Conservation (phyloP, 1,140 invertebrate genomes). For the Sitophilus oryzae region DNA sequence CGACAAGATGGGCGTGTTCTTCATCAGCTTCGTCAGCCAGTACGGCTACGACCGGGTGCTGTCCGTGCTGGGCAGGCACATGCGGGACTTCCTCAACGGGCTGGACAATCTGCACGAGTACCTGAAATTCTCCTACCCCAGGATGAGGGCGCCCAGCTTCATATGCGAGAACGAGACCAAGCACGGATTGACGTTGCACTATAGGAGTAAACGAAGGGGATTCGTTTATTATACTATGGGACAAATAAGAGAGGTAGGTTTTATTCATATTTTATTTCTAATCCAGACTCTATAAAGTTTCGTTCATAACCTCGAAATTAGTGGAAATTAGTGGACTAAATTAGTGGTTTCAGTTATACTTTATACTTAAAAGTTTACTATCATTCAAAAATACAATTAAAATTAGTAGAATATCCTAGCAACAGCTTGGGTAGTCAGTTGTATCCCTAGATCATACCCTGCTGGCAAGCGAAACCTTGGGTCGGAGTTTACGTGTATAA, state of each 20-base stretch:
- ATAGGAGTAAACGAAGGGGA: slow-evolving; percentile 84
- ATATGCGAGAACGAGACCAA: slow-evolving; percentile 93
- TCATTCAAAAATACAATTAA: too few relatives aligned
- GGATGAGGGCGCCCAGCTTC: slow-evolving; percentile 89
- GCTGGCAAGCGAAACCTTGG: too few relatives aligned
- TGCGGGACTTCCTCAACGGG: slow-evolving; percentile 93
- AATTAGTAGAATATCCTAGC: too few relatives aligned
- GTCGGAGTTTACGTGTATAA: too few relatives aligned
- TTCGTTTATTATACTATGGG: slow-evolving; percentile 97
- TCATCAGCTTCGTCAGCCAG: slow-evolving; percentile 86
- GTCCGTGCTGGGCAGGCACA: slow-evolving; percentile 83
- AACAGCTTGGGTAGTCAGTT: too few relatives aligned
- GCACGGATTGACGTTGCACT: slow-evolving; percentile 87
- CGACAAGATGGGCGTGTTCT: slow-evolving; percentile 85
- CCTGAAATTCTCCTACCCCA: slow-evolving; percentile 91
- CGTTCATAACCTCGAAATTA: too few relatives aligned
- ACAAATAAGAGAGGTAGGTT: slow-evolving; percentile 77
- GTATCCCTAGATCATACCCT: too few relatives aligned
- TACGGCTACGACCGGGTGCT: slow-evolving; percentile 91
- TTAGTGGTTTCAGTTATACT: too few relatives aligned
- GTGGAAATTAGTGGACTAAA: too few relatives aligned
- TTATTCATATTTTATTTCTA: too few relatives aligned
- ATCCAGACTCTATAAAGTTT: too few relatives aligned
- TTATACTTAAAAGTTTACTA: too few relatives aligned
- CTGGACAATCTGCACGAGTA: slow-evolving; percentile 97